Evolutionary conservation across 1,140 invertebrate genomes (phyloP).

Genomic region (Pachypeltis micranthus): DNA sequence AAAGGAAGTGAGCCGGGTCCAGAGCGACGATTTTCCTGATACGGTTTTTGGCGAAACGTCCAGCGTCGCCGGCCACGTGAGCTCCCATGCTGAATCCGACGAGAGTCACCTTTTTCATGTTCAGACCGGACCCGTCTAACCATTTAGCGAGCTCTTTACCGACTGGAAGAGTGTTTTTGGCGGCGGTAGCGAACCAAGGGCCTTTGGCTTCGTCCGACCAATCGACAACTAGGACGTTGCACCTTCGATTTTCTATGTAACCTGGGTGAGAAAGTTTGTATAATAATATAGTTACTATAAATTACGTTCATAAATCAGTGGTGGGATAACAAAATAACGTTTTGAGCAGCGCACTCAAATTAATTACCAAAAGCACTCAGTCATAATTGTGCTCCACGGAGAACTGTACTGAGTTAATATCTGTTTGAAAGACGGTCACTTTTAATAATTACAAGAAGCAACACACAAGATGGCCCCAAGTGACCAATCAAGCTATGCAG

Average conservation of each 20-base stretch:
- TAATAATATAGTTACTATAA: too few relatives aligned
- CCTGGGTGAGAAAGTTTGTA: neutral
- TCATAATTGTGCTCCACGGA: too few relatives aligned
- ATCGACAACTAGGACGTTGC: constrained; percentile 51
- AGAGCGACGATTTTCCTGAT: constrained; percentile 32
- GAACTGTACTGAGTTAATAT: too few relatives aligned
- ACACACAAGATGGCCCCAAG: too few relatives aligned
- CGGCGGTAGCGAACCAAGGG: constrained; percentile 29
- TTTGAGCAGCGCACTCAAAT: too few relatives aligned
- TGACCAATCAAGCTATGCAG: too few relatives aligned
- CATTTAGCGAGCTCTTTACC: constrained; percentile 19
- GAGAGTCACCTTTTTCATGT: constrained; percentile 25
- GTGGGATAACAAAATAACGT: too few relatives aligned
- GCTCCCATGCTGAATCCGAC: constrained; percentile 32
- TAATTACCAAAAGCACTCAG: too few relatives aligned
- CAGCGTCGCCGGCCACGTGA: constrained; percentile 31
- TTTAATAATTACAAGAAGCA: too few relatives aligned
- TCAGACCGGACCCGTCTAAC: constrained; percentile 5
- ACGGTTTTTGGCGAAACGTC: constrained; percentile 29
- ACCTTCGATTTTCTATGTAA: constrained; percentile 41
- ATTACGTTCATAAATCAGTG: too few relatives aligned
- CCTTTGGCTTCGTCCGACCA: constrained; percentile 43
- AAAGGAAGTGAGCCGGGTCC: constrained; percentile 32
- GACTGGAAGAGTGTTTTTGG: constrained; percentile 25
- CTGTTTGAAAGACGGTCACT: too few relatives aligned